A percentile compares a stretch with the other conserved stretches of the same genome.
These are phyloP conservation scores for Brenthis hecate DNA, from an alignment of 2,888 invertebrate genomes.

Conservation along the genomic window DNA sequence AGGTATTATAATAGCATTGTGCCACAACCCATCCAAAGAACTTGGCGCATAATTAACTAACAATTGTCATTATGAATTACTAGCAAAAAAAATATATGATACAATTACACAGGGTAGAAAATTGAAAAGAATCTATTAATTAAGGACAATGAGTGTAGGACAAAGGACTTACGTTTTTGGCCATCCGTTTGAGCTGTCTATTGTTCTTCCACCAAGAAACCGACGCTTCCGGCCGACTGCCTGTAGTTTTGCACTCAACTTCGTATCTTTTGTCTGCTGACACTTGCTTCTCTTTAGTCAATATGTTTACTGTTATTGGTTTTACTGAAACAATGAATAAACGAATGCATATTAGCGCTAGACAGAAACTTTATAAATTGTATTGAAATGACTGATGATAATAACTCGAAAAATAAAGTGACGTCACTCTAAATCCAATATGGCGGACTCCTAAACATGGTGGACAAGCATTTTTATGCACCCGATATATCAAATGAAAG, in stretches of 20 bases:
- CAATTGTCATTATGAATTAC: slow-evolving; percentile 11
- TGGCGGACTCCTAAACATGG: too few relatives aligned
- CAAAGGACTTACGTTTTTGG: slow-evolving; percentile 86
- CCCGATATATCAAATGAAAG: too few relatives aligned
- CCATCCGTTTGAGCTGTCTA: slow-evolving; percentile 89
- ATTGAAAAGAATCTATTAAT: slow-evolving; percentile 66
- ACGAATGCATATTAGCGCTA: neutral
- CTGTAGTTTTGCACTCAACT: slow-evolving; percentile 92
- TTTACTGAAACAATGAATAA: slow-evolving; percentile 85
- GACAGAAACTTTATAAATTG: too few relatives aligned
- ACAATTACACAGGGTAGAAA: slow-evolving; percentile 31
- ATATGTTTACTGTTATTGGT: slow-evolving; percentile 91
- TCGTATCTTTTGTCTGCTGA: slow-evolving; percentile 93
- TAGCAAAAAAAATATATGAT: slow-evolving; percentile 16
- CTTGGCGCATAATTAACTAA: slow-evolving; percentile 18
- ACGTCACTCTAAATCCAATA: too few relatives aligned
- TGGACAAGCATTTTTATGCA: too few relatives aligned
- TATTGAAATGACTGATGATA: too few relatives aligned
- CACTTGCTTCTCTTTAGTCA: slow-evolving; percentile 91
- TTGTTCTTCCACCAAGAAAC: slow-evolving; percentile 96
- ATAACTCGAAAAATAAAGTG: too few relatives aligned
- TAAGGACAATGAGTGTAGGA: slow-evolving; percentile 52
- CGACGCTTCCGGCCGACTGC: slow-evolving; percentile 92
- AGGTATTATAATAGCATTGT: too few relatives aligned
- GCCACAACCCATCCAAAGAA: slow-evolving; percentile 11